These are phyloP conservation scores for Dolomedes plantarius DNA, from an alignment of 2,888 invertebrate species.

Conservation along the genomic window DNA sequence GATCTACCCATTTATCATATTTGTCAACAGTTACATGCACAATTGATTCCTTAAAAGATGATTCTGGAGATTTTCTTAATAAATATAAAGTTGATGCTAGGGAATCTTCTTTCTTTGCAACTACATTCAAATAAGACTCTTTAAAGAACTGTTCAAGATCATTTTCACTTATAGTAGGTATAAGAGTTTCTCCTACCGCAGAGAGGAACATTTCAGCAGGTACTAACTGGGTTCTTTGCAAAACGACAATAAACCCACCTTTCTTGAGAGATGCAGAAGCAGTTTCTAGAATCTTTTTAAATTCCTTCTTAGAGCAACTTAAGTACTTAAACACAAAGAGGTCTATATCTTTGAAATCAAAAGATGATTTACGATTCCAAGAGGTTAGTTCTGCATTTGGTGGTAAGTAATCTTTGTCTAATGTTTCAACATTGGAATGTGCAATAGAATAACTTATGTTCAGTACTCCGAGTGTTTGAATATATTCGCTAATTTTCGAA, in stretches of 20 bases:
- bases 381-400: slow-evolving; percentile 78
- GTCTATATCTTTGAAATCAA: slow-evolving; percentile 74
- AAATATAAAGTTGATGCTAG: slow-evolving; percentile 80
- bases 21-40: slow-evolving; percentile 64
- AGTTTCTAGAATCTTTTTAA: slow-evolving; percentile 72
- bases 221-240: slow-evolving; percentile 73
- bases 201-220: slow-evolving; percentile 73
- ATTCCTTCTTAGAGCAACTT: slow-evolving; percentile 42
- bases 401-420: slow-evolving; percentile 75
- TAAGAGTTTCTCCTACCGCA: slow-evolving; percentile 61
- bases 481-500: slow-evolving; percentile 51
- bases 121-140: slow-evolving; percentile 65
- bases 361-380: slow-evolving; percentile 78
- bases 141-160: slow-evolving; percentile 70
- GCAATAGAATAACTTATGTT: slow-evolving; percentile 81
- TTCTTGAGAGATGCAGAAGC: slow-evolving; percentile 81
- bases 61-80: slow-evolving; percentile 79
- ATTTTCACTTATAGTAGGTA: slow-evolving; percentile 46
- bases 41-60: slow-evolving; percentile 53
- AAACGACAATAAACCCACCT: slow-evolving; percentile 83
- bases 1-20: slow-evolving; percentile 84
- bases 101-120: slow-evolving; percentile 81
- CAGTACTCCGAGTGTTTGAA: slow-evolving; percentile 62
- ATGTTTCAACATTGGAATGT: slow-evolving; percentile 79
- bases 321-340: slow-evolving; percentile 74